A percentile compares a stretch with the other conserved stretches of the same genome.
Conservation (phyloP, 2,113 vertebrate genomes). For the Cariama cristata region DNA sequence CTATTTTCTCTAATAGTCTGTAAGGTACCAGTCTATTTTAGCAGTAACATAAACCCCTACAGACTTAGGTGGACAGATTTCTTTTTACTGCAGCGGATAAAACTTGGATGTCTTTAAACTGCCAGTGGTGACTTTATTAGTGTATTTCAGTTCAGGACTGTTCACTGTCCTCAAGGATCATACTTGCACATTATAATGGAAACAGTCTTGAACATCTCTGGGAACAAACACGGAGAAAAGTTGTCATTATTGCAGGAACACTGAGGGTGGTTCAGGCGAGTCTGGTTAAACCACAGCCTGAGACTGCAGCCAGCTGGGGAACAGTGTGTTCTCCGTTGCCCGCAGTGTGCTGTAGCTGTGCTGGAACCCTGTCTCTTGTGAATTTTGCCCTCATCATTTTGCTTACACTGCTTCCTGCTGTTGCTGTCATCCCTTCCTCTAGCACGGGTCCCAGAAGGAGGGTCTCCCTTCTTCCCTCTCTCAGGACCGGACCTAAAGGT, state of each 20-base stretch:
- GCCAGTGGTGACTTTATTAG: background rate
- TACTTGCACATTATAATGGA: background rate
- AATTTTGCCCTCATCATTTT: background rate
- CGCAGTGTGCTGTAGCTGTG: background rate
- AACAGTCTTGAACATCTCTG: background rate
- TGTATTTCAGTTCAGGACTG: background rate
- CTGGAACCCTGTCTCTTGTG: background rate
- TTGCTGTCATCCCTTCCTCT: background rate
- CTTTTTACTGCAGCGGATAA: constrained; percentile 4
- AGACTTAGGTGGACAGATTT: background rate
- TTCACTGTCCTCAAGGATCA: background rate
- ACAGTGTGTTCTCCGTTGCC: background rate
- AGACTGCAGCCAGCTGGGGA: background rate
- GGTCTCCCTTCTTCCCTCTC: background rate
- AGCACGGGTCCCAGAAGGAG: background rate
- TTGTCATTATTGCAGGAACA: background rate
- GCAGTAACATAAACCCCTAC: background rate
- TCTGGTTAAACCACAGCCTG: background rate
- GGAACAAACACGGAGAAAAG: background rate
- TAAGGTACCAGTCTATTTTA: background rate
- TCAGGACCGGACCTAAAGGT: background rate
- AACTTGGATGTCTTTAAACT: background rate
- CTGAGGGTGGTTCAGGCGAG: background rate
- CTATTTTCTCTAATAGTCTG: background rate
- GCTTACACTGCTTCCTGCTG: background rate